Evolutionary conservation across 2,888 invertebrate genomes (phyloP), one percentile per base, ranked within the genome.

Genomic region (Rutpela maculata): DNA sequence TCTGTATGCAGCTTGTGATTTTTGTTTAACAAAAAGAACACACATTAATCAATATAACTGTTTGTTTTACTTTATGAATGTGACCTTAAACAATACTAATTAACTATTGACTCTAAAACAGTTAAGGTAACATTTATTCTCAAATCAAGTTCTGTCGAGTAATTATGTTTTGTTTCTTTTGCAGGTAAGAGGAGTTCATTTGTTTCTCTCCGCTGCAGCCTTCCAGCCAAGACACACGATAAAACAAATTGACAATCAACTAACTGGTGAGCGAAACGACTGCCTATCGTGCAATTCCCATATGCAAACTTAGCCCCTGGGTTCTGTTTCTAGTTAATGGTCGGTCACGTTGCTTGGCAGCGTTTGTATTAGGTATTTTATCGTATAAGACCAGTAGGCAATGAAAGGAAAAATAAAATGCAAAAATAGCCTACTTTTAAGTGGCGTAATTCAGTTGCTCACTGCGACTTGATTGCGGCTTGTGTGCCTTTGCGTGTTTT

Each of bases 151-250:
- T 22, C 26, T 60, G 26, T 60, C 4, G n/a, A 43, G 11, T 50
- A 22, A 66, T 66, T 66, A 10, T 1, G 22, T 68, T 43, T 59
- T 59, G 12, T 67, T 70, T 60, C 19, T 70, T 43, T 70, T 70
- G 1, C 70, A 70, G 70, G 70, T 70, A 70, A 70, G 70, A 38
- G 35, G 31, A 60, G 17, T 35, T 69, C 19, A 70, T 22, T 60
- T 38, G 60, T 70, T 60, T 59, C 35, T 22, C 4, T 55, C n/a
- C n/a, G 35, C 31, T 5, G 57, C 38, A 11, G 15, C 69, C 35
- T 59, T 31, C 57, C 12, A 57, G 35, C 31, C 57, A 69, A 69
- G 57, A 59, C 57, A 35, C 22, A 18, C 69, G 57, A 35, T 22
- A 17, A 26, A 43, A n/a, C 70, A 38, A 56, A 56, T 60, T 60